phyloP scores from a whole-genome alignment of 2,113 vertebrate genomes.

The Dunckerocampus dactyliophorus region DNA sequence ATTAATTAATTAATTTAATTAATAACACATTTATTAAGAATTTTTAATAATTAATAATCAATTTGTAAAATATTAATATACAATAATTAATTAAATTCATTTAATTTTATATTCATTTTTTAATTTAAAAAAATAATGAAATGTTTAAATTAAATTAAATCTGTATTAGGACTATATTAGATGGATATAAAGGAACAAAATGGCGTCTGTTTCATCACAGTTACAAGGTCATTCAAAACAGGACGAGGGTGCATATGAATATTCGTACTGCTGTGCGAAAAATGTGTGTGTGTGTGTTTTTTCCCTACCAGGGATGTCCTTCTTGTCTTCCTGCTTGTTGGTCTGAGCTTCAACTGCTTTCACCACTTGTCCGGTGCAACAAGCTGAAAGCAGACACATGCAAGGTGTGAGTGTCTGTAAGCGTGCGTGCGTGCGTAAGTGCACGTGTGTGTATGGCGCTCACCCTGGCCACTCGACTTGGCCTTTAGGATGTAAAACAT shows the following conservation, averaged over 20 bases:
- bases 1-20: no score
- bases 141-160: neutral
- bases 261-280: neutral
- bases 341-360: slow-evolving; percentile 85
- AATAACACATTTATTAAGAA: no score
- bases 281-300: slow-evolving; percentile 15
- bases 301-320: slow-evolving; percentile 84
- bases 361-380: slow-evolving; percentile 86
- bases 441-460: slow-evolving; percentile 20
- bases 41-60: no score
- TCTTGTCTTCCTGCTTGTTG: slow-evolving; percentile 90
- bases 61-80: no score
- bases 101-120: no score
- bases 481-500: slow-evolving; percentile 98
- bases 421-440: neutral
- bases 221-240: slow-evolving; percentile 12
- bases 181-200: neutral
- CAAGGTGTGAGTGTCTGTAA: neutral
- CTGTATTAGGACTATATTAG: neutral
- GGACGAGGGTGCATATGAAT: slow-evolving; percentile 10
- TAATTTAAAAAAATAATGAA: no score
- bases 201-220: slow-evolving; percentile 17
- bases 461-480: slow-evolving; percentile 88
- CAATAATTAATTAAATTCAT: no score
- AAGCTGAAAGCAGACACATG: slow-evolving; percentile 73